Percentiles rank a stretch among this genome's conserved stretches.
Conservation (phyloP, 2,888 invertebrate species). For the Eilema caniola region DNA sequence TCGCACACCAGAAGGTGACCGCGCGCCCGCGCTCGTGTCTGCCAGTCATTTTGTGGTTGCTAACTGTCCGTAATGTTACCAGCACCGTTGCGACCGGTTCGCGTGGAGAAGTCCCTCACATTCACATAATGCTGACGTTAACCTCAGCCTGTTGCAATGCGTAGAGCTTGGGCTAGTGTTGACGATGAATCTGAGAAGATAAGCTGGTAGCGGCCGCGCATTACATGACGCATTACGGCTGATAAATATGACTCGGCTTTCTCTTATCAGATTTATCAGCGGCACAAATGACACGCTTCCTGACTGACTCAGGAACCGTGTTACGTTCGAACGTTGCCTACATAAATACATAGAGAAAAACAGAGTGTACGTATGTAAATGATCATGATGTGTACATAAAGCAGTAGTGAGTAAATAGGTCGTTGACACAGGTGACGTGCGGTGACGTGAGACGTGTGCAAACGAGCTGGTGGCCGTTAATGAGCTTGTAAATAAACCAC, state of each 20-base stretch:
- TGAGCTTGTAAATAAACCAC: conserved; percentile 36
- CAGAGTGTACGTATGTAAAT: no score
- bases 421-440: conserved; percentile 24
- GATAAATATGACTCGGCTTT: neutral
- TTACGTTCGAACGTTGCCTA: neutral
- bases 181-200: neutral
- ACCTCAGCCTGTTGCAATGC: neutral
- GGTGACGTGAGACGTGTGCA: conserved; percentile 26
- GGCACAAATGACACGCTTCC: neutral
- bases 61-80: neutral
- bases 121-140: neutral
- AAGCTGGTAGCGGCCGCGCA: neutral
- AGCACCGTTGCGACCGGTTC: neutral
- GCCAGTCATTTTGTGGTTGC: neutral
- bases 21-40: conserved; percentile 1
- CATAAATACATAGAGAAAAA: neutral
- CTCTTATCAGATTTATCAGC: neutral
- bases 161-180: neutral
- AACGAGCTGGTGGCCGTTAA: conserved; percentile 25
- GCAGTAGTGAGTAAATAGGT: conserved; percentile 17
- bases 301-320: neutral
- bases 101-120: neutral
- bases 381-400: conserved; percentile 1
- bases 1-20: conserved; percentile 4
- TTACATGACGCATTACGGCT: neutral